A percentile compares a stretch with the other conserved stretches of the same genome.
These are phyloP conservation scores for Botrylloides violaceus DNA, from an alignment of 23 tunicate genomes.

Conservation along the genomic window DNA sequence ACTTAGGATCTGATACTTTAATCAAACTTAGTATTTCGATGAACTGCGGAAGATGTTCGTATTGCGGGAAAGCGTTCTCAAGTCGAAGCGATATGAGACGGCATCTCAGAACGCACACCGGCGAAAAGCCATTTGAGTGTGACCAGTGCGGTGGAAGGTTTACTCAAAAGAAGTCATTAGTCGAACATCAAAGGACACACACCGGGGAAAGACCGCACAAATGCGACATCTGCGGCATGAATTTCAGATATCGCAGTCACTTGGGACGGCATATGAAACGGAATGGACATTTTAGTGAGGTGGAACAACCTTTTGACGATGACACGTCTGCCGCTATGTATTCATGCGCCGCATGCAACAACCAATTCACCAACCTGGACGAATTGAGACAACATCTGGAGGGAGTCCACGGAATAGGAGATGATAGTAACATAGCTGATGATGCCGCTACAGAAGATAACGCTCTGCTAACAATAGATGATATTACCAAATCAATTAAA, in stretches of 20 bases:
- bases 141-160: not conserved
- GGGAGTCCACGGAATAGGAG: not conserved
- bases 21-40: not conserved
- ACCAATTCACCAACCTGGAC: not conserved
- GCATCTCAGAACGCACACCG: not conserved
- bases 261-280: not conserved
- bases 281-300: not conserved
- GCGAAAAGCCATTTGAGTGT: not conserved
- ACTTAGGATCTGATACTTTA: not conserved
- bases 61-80: not conserved
- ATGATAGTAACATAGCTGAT: not conserved
- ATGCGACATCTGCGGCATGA: not conserved
- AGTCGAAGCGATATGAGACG: not conserved
- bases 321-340: not conserved
- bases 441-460: too few relatives aligned
- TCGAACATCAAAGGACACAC: not conserved
- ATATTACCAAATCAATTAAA: not conserved
- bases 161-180: not conserved
- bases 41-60: not conserved
- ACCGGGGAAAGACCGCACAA: not conserved
- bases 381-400: not conserved
- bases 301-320: not conserved
- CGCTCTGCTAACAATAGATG: not conserved
- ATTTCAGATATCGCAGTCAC: not conserved
- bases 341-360: not conserved